Conservation (phyloP, 2,113 vertebrate species). For the Alligator mississippiensis region DNA sequence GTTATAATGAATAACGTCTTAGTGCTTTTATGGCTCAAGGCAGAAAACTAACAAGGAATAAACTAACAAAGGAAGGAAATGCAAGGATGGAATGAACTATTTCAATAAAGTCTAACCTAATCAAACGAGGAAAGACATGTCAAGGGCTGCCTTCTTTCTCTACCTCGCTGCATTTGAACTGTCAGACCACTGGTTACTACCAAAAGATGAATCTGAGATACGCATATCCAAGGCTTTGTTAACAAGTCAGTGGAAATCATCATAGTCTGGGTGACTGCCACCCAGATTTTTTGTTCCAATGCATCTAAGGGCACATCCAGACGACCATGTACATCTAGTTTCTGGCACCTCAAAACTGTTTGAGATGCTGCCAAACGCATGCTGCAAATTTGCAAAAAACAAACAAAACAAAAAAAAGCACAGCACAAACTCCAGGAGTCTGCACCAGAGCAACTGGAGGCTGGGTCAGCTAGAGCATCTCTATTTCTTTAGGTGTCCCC, state of each 20-base stretch:
- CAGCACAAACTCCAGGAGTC: too few species aligned
- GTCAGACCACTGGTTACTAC: not conserved
- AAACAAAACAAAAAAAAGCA: too few species aligned
- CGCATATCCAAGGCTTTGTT: not conserved
- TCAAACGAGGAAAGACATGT: not conserved
- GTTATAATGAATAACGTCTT: not conserved
- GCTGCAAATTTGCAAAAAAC: too few species aligned
- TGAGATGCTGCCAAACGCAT: too few species aligned
- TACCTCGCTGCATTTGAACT: not conserved
- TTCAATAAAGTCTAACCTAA: not conserved
- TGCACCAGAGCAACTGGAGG: too few species aligned
- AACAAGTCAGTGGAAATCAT: not conserved
- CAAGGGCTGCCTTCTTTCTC: not conserved
- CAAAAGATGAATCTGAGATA: not conserved
- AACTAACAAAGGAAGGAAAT: not conserved
- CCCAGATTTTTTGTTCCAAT: not conserved
- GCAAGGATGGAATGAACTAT: not conserved
- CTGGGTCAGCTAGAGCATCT: too few species aligned
- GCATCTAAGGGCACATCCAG: not conserved
- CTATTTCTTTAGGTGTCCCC: too few species aligned
- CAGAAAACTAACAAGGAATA: not conserved
- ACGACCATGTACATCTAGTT: too few species aligned
- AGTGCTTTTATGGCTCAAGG: not conserved
- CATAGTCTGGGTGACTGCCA: not conserved
- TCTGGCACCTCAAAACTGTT: too few species aligned